Percentiles rank a stretch among this genome's conserved stretches.
Conservation (phyloP, 2,113 vertebrate species). For the Ameiurus melas region DNA sequence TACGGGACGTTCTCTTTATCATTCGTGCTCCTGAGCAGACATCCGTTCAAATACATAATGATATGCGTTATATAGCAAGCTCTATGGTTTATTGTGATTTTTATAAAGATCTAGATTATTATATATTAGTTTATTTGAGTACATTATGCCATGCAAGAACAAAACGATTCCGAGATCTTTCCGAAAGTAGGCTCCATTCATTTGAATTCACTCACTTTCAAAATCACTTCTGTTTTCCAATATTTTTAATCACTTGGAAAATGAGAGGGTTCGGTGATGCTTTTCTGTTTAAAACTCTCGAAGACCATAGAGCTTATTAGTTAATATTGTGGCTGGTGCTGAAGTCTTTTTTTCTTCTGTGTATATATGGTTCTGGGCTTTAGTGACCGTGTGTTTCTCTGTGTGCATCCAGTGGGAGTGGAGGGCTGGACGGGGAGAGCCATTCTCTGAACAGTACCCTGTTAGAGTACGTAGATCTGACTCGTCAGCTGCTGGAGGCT, state of each 20-base stretch:
- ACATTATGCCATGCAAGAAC: neutral
- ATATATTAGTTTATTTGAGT: neutral
- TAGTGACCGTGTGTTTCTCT: conserved; percentile 1
- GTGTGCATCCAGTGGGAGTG: conserved; percentile 81
- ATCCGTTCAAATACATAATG: neutral
- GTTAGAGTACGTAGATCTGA: conserved; percentile 96
- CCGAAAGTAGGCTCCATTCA: no score
- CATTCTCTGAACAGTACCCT: conserved; percentile 95
- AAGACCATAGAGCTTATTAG: neutral
- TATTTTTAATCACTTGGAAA: neutral
- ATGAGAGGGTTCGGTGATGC: neutral
- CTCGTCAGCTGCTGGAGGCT: conserved; percentile 94
- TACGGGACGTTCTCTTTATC: conserved; percentile 58
- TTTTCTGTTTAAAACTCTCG: neutral
- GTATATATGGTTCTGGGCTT: neutral
- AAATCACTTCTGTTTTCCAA: neutral
- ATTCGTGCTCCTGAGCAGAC: neutral
- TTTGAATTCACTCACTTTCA: neutral
- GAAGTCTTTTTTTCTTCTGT: neutral
- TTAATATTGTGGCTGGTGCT: neutral
- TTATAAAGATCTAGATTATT: neutral
- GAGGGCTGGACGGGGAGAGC: conserved; percentile 94
- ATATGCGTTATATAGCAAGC: neutral
- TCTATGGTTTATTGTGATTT: neutral
- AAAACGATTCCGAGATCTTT: neutral